Conservation (phyloP, 1,140 invertebrate species). For the Caenorhabditis tropicalis region DNA sequence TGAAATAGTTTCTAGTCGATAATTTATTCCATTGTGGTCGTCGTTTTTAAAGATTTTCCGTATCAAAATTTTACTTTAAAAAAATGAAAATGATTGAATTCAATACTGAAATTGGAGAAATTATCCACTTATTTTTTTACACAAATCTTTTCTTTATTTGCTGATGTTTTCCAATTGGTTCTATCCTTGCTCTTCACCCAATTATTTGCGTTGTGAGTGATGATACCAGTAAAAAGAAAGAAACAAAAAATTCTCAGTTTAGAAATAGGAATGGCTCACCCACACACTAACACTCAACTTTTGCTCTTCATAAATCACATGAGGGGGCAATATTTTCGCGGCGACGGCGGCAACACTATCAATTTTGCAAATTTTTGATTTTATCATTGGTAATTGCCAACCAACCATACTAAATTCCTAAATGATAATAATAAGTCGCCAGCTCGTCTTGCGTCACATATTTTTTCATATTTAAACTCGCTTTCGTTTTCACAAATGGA, state of each 20-base stretch:
- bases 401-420: slow-evolving; percentile 32
- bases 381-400: slow-evolving; percentile 42
- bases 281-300: slow-evolving; percentile 13
- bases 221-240: slow-evolving; percentile 30
- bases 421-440: slow-evolving; percentile 23
- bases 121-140: too few relatives aligned
- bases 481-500: background rate
- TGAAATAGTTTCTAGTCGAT: background rate
- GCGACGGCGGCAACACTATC: slow-evolving; percentile 8
- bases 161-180: slow-evolving; percentile 27
- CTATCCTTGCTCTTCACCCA: slow-evolving; percentile 35
- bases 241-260: slow-evolving; percentile 18
- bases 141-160: slow-evolving; percentile 23
- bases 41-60: too few relatives aligned
- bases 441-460: background rate
- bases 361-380: slow-evolving; percentile 33
- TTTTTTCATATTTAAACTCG: background rate
- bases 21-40: background rate
- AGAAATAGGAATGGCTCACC: background rate
- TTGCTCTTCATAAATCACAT: slow-evolving; percentile 44
- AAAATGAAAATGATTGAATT: too few relatives aligned
- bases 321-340: slow-evolving; percentile 38
- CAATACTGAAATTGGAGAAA: too few relatives aligned
- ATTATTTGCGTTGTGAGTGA: slow-evolving; percentile 41
- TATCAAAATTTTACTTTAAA: too few relatives aligned